phyloP scores from a whole-genome alignment of 1,140 invertebrate species.

The Harpegnathos saltator region DNA sequence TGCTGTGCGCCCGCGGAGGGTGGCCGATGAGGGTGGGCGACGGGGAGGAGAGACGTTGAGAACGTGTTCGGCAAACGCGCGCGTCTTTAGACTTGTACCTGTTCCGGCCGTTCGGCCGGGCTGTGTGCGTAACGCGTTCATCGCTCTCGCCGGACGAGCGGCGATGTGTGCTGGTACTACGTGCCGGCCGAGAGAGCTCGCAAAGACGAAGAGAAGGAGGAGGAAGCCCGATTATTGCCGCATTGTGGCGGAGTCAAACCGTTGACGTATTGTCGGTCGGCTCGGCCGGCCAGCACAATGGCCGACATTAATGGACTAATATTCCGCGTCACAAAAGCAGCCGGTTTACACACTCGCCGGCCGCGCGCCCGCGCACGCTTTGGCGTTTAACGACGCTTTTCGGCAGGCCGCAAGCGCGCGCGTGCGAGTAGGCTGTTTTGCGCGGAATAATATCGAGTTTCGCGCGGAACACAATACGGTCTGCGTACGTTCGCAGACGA shows the following conservation, averaged over 20 bases:
- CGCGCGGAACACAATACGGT: slow-evolving; percentile 2
- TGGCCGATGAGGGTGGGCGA: too few relatives aligned
- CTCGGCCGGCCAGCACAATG: slow-evolving; percentile 68
- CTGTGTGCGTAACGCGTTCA: not conserved
- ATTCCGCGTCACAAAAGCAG: slow-evolving; percentile 74
- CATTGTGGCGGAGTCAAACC: slow-evolving; percentile 78
- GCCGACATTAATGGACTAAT: slow-evolving; percentile 76
- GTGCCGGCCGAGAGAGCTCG: slow-evolving; percentile 52
- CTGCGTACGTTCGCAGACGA: not conserved
- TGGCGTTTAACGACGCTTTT: slow-evolving; percentile 59
- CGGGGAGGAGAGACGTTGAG: too few relatives aligned
- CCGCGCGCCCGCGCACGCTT: slow-evolving; percentile 51
- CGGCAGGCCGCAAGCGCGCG: too few relatives aligned
- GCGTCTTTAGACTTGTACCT: too few relatives aligned
- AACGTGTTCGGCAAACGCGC: too few relatives aligned
- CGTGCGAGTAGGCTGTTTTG: slow-evolving; percentile 1
- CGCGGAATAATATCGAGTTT: slow-evolving; percentile 14
- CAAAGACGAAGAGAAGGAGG: slow-evolving; percentile 73
- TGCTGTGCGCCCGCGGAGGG: too few relatives aligned
- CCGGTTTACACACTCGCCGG: slow-evolving; percentile 55
- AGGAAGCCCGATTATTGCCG: slow-evolving; percentile 74
- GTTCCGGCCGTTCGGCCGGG: too few relatives aligned
- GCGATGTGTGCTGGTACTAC: too few relatives aligned
- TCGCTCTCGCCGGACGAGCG: too few relatives aligned
- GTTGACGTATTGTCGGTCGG: slow-evolving; percentile 79